These are phyloP conservation scores for Rhombomys opimus DNA, from an alignment of 2,113 vertebrate genomes.

Conservation along the genomic window DNA sequence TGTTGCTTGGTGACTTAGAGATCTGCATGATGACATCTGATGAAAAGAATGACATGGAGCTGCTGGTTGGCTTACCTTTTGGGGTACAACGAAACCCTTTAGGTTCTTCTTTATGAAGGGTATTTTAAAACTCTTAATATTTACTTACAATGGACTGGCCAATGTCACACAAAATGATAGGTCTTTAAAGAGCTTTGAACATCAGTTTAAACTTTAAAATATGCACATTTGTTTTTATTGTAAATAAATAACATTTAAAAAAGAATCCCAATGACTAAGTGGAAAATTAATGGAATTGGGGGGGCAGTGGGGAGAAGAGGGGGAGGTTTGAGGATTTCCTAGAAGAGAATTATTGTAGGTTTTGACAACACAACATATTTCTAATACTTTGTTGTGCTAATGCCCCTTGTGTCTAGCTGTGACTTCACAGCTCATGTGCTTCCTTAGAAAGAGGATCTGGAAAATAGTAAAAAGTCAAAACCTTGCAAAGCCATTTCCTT, in stretches of 20 bases:
- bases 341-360: conserved; percentile 29
- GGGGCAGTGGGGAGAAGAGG: too few relatives aligned
- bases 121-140: conserved; percentile 18
- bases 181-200: conserved; percentile 36
- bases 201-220: conserved; percentile 53
- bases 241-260: conserved; percentile 46
- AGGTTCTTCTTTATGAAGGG: background rate
- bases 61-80: background rate
- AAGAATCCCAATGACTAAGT: conserved; percentile 14
- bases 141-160: background rate
- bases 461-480: conserved; percentile 66
- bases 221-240: conserved; percentile 34
- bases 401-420: conserved; percentile 43
- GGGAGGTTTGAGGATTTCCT: background rate
- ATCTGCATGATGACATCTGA: background rate
- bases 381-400: conserved; percentile 50
- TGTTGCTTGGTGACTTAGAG: background rate
- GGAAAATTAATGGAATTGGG: conserved; percentile 18
- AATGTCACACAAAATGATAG: conserved; percentile 5
- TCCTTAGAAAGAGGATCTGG: conserved; percentile 60
- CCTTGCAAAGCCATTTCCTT: conserved; percentile 67
- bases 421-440: conserved; percentile 50
- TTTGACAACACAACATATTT: conserved; percentile 60
- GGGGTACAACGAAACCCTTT: background rate
- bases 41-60: background rate